Evolutionary conservation across 2,113 vertebrate genomes (phyloP).

Genomic region (Apodemus sylvaticus): DNA sequence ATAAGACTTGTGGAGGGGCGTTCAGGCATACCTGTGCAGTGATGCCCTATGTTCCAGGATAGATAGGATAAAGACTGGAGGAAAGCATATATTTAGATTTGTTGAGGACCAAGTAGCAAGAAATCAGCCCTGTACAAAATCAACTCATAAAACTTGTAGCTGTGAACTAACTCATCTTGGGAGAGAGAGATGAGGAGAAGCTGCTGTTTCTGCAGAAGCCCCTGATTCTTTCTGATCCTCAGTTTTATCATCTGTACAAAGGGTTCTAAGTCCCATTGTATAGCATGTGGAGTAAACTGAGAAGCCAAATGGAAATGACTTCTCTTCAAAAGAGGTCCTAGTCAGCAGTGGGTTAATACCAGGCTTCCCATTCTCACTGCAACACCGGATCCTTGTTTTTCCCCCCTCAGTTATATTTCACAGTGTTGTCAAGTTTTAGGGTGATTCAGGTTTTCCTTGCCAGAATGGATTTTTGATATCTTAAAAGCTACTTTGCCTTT

Average conservation of each 20-base stretch:
- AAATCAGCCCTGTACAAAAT: slow-evolving; percentile 25
- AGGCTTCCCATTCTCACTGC: background rate
- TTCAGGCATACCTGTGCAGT: background rate
- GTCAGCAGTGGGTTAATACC: background rate
- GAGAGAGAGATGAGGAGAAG: background rate
- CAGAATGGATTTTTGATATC: background rate
- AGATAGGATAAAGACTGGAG: background rate
- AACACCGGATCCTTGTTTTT: background rate
- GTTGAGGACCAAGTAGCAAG: slow-evolving; percentile 16
- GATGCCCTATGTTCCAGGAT: background rate
- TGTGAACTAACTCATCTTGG: background rate
- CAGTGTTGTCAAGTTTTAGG: background rate
- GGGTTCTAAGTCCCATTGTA: background rate
- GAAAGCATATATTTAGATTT: background rate
- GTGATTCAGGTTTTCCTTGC: background rate
- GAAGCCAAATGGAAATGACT: background rate
- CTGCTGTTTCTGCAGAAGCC: background rate
- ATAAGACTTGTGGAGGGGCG: background rate
- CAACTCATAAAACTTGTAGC: background rate
- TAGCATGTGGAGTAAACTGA: background rate
- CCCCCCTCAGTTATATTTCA: background rate
- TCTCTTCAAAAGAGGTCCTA: background rate
- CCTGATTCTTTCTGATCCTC: background rate
- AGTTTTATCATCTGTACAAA: slow-evolving; percentile 28
- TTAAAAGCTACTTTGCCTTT: background rate